Base-by-base conservation (phyloP, 64 coral and sea anemone species). In the Platygyra sinensis region DNA sequence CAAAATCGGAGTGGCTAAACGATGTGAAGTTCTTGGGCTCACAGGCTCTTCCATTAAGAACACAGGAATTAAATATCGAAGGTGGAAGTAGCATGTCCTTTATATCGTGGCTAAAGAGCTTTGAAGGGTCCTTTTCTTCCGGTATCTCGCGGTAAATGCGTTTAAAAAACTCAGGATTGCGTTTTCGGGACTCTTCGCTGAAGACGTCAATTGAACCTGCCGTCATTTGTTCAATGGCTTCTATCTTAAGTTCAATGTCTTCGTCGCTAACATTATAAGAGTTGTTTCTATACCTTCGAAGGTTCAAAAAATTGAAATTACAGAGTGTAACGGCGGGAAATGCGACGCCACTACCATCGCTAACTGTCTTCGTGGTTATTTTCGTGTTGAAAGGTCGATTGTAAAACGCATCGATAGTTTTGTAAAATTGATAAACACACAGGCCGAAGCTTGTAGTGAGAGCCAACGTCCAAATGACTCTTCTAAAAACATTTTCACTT, bases 291-390 rank as follows among this genome's bases (percentile, higher is more conserved):
- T 10, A 78, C 60, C 52, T 78, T 27, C 87, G 33, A 4, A 4
- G 29, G 49, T 89, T 77, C 29, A 89, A 15, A 14, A n/a, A 29
- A 25, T 89, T 89, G 2, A 80, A 55, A 78, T 89, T 89, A 38
- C 88, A 89, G 27, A 89, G 25, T 31, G 61, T 89, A 9, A 89
- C 76, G 5, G 88, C 88, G 0, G 88, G 88, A 72, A 89, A 89
- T 60, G 73, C 18, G 13, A 71, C 1, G 0, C 12, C 67, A 9
- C 49, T 64, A 2, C 11, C 14, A 1, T 52, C 13, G 33, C 55
- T 59, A 17, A 0, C 61, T 52, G 8, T 79, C 50, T 79, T 80
- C 28, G 38, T 72, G 49, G 76, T 80, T 80, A 89, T 89, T 46
- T 65, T 69, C 27, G 88, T 89, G 19, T 61, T 71, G 51, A 72